These are phyloP conservation scores for Liparis tanakae DNA, from an alignment of 2,797 vertebrate species.

Conservation along the genomic window DNA sequence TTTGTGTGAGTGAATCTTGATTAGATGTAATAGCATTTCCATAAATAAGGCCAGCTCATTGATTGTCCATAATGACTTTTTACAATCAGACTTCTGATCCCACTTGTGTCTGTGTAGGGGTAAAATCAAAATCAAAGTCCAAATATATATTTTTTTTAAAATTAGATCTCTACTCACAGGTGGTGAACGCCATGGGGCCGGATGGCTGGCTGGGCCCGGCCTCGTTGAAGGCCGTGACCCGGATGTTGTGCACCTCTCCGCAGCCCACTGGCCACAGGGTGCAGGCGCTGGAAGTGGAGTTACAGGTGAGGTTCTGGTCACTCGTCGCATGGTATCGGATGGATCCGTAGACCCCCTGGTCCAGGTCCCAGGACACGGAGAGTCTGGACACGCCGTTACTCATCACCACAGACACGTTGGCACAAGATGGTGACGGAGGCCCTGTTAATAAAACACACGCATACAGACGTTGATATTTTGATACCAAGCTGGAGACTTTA, in stretches of 20 bases:
- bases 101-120: neutral
- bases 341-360: slow-evolving; percentile 68
- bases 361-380: slow-evolving; percentile 81
- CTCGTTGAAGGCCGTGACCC: slow-evolving; percentile 84
- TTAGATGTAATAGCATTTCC: neutral
- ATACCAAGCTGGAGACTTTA: neutral
- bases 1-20: neutral
- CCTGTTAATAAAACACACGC: slow-evolving; percentile 75
- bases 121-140: neutral
- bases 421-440: slow-evolving; percentile 78
- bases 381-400: slow-evolving; percentile 63
- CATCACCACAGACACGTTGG: slow-evolving; percentile 75
- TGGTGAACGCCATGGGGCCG: slow-evolving; percentile 74
- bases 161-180: slow-evolving; percentile 78
- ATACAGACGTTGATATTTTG: neutral
- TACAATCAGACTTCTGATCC: neutral
- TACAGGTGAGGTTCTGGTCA: slow-evolving; percentile 77
- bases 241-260: slow-evolving; percentile 81
- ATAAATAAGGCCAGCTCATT: neutral
- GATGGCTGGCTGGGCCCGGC: slow-evolving; percentile 86
- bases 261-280: slow-evolving; percentile 81
- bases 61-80: neutral
- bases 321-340: slow-evolving; percentile 79
- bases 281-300: slow-evolving; percentile 80
- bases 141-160: neutral